Evolutionary conservation across 2,113 vertebrate species (phyloP).

Genomic region (Clarias magur): DNA sequence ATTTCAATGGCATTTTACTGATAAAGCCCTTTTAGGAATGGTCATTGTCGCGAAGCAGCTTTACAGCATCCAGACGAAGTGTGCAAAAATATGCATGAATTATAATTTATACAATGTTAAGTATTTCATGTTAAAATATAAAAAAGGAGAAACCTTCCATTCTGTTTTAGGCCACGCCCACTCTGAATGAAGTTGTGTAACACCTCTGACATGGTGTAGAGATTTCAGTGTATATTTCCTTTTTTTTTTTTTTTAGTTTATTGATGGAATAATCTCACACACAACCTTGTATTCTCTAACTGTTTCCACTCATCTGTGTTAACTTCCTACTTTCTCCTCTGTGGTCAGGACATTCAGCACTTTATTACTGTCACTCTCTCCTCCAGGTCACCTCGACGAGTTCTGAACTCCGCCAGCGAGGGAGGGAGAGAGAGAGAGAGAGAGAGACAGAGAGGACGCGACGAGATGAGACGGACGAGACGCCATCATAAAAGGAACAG

Average conservation of each 20-base stretch:
- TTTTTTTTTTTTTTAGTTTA: neutral
- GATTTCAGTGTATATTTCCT: neutral
- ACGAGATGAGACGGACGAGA: constrained; percentile 69
- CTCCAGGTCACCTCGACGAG: constrained; percentile 40
- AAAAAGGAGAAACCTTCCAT: neutral
- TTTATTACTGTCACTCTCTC: constrained; percentile 41
- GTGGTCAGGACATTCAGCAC: constrained; percentile 12
- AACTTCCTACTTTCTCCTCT: neutral
- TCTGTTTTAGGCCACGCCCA: neutral
- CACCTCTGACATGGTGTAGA: neutral
- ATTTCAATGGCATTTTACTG: too few relatives aligned
- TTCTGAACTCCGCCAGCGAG: constrained; percentile 30
- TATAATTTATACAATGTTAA: too few relatives aligned
- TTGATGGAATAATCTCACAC: neutral
- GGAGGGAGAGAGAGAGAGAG: neutral
- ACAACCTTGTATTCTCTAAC: neutral
- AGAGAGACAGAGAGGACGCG: constrained; percentile 35
- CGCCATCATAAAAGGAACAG: constrained; percentile 70
- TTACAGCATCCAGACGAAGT: too few relatives aligned
- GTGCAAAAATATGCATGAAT: too few relatives aligned
- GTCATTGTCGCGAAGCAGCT: too few relatives aligned
- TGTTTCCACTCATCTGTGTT: neutral
- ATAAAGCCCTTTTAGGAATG: too few relatives aligned
- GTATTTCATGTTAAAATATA: neutral
- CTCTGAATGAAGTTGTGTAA: neutral